phyloP scores from a whole-genome alignment of 2,113 vertebrate species.

The Nothocercus nigrocapillus region DNA sequence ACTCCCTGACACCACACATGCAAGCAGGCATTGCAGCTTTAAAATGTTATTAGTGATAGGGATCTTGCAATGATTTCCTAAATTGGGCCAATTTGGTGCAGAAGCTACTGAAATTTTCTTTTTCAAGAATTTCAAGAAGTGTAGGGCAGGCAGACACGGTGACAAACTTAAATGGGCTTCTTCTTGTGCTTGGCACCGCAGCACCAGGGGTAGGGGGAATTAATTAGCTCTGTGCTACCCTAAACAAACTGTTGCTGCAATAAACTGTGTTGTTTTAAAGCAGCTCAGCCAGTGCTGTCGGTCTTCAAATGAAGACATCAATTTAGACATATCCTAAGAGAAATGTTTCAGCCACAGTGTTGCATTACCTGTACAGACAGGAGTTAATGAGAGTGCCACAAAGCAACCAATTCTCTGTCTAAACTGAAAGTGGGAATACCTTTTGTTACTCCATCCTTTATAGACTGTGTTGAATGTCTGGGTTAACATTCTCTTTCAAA shows the following conservation, averaged over 20 bases:
- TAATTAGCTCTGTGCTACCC: not conserved
- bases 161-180: not conserved
- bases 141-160: rapidly evolving
- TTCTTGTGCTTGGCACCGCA: not conserved
- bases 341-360: not conserved
- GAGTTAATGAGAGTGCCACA: not conserved
- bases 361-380: not conserved
- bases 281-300: not conserved
- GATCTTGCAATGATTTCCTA: not conserved
- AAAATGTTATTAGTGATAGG: not conserved
- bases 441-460: not conserved
- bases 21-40: not conserved
- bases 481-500: not conserved
- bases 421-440: not conserved
- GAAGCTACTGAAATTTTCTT: not conserved
- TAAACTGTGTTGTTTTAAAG: not conserved
- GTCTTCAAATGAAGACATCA: not conserved
- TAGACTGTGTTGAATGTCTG: not conserved
- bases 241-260: not conserved
- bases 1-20: too few species aligned
- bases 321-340: not conserved
- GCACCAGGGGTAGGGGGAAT: not conserved
- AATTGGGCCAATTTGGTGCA: not conserved
- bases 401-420: not conserved
- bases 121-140: not conserved